These are phyloP conservation scores for Drosophila murphyi DNA, from an alignment of 1,140 invertebrate species.

Conservation along the genomic window DNA sequence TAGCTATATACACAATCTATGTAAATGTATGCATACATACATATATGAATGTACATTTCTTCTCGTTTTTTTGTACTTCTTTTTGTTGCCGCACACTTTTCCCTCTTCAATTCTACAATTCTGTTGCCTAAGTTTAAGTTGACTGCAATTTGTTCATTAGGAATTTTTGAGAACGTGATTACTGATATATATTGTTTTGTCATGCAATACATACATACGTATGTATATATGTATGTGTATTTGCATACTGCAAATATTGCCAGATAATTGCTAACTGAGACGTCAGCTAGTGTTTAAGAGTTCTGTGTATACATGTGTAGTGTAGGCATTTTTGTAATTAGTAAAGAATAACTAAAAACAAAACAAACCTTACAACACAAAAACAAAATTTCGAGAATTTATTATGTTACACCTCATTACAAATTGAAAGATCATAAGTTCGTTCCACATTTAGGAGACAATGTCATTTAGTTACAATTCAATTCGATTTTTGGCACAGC, in stretches of 20 bases:
- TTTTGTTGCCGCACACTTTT: slow-evolving; percentile 68
- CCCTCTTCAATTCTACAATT: slow-evolving; percentile 44
- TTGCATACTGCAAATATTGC: slow-evolving; percentile 44
- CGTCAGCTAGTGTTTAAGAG: slow-evolving; percentile 70
- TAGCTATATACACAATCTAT: slow-evolving; percentile 29
- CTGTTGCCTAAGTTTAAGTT: slow-evolving; percentile 82
- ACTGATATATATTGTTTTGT: slow-evolving; percentile 70
- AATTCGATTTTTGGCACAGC: slow-evolving; percentile 70
- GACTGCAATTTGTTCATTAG: slow-evolving; percentile 49
- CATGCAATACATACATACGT: slow-evolving; percentile 51
- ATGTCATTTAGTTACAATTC: slow-evolving; percentile 63
- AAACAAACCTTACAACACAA: slow-evolving; percentile 19
- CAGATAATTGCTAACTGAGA: slow-evolving; percentile 67
- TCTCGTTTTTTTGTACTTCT: slow-evolving; percentile 14
- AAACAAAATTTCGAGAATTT: slow-evolving; percentile 69
- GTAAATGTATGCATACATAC: slow-evolving; percentile 13
- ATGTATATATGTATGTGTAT: slow-evolving; percentile 7
- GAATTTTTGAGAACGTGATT: slow-evolving; percentile 51
- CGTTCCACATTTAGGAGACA: slow-evolving; percentile 24
- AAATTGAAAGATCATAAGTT: slow-evolving; percentile 27
- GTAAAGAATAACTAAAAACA: slow-evolving; percentile 21
- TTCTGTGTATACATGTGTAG: slow-evolving; percentile 75
- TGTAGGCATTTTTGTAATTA: slow-evolving; percentile 82
- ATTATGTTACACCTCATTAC: slow-evolving; percentile 64
- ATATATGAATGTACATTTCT: slow-evolving; percentile 51